These are phyloP conservation scores for Thamnophis elegans DNA, from an alignment of 2,797 vertebrate species.

Conservation along the genomic window DNA sequence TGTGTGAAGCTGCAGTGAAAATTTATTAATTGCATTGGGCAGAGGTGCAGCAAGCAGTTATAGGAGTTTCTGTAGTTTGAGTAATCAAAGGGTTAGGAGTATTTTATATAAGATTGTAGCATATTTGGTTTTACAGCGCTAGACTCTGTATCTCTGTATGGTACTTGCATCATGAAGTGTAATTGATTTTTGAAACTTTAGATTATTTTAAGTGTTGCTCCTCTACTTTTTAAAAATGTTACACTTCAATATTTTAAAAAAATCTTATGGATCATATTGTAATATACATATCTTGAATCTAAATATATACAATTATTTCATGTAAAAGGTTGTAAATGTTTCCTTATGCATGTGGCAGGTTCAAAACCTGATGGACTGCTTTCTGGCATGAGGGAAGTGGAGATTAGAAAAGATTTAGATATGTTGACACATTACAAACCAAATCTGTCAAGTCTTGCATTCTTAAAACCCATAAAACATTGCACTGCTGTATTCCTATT, in stretches of 20 bases:
- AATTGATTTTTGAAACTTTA: not conserved
- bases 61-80: not conserved
- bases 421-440: not conserved
- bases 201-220: conserved; percentile 32
- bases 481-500: not conserved
- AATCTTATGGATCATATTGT: conserved; percentile 42
- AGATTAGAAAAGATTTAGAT: not conserved
- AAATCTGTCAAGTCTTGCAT: not conserved
- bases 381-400: not conserved
- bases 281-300: conserved; percentile 31
- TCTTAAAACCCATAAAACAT: not conserved
- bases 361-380: not conserved
- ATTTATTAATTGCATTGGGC: not conserved
- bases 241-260: conserved; percentile 16
- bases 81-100: not conserved
- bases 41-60: not conserved
- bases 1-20: not conserved
- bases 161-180: not conserved
- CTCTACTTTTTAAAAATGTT: conserved; percentile 20
- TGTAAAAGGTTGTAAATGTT: conserved; percentile 38
- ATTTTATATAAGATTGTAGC: not conserved
- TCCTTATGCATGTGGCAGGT: not conserved
- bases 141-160: no score
- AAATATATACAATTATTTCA: conserved; percentile 21
- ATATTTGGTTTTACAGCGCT: not conserved